phyloP scores from a whole-genome alignment of 2,888 invertebrate species.

The Leucoma salicis region DNA sequence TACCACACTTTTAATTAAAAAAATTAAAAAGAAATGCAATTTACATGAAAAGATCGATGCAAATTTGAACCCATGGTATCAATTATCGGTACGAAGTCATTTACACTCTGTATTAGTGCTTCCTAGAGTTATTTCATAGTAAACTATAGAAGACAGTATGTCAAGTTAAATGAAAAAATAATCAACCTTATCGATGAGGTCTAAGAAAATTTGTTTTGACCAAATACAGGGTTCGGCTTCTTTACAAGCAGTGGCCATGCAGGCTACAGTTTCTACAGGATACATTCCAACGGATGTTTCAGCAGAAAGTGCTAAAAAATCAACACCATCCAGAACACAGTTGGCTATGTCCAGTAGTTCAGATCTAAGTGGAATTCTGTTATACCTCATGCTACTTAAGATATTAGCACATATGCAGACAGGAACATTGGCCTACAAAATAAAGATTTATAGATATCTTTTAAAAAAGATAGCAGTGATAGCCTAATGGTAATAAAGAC shows the following conservation, averaged over 20 bases:
- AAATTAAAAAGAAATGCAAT: too few relatives aligned
- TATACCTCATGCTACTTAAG: slow-evolving; percentile 60
- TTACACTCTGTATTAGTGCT: too few relatives aligned
- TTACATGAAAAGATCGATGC: too few relatives aligned
- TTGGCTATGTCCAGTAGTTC: slow-evolving; percentile 87
- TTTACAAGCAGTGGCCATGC: slow-evolving; percentile 77
- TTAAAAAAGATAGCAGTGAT: not conserved
- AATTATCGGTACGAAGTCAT: too few relatives aligned
- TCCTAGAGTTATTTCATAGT: too few relatives aligned
- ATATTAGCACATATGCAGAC: slow-evolving; percentile 57
- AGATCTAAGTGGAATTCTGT: slow-evolving; percentile 71
- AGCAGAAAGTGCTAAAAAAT: slow-evolving; percentile 85
- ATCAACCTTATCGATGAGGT: slow-evolving; percentile 58
- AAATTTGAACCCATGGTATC: too few relatives aligned
- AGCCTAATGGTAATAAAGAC: too few relatives aligned
- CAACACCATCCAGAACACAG: slow-evolving; percentile 88
- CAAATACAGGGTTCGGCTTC: slow-evolving; percentile 88
- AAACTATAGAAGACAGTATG: too few relatives aligned
- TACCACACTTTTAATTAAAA: too few relatives aligned
- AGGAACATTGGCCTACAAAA: slow-evolving; percentile 58
- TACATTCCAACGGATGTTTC: slow-evolving; percentile 86
- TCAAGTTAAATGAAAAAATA: not conserved
- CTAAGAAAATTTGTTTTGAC: slow-evolving; percentile 69
- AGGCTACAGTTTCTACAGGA: slow-evolving; percentile 76
- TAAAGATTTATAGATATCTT: not conserved